Evolutionary conservation across 2,888 invertebrate species (phyloP), one percentile per base, ranked within the genome.

Genomic region (Acanthacorydalis orientalis): DNA sequence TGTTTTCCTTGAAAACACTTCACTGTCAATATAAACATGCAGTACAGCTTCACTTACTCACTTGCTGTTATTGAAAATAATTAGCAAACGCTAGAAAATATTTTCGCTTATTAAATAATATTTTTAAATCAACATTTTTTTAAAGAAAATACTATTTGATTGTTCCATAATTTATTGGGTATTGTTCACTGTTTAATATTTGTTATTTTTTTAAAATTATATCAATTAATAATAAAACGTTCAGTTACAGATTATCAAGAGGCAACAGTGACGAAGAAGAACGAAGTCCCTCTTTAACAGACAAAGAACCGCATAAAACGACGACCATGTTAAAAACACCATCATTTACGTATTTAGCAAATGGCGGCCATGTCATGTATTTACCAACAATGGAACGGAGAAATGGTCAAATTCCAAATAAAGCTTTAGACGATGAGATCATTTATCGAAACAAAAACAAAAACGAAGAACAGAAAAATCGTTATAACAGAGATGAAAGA

Each of bases 311-410:
- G 16, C 23, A 23, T 23, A 23, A 23, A 23, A 23, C 23, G 6
- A 23, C 23, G 23, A 35, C 37, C 1, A 47, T 47, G 47, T 35
- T 47, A 23, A 47, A 47, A 37, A 32, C 47, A 66, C 67, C 2
- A 37, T 47, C 47, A 34, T 68, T 73, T 49, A 70, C 77, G 2
- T 78, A 77, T 60, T 60, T 80, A 49, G 75, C 77, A 2, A 74
- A 75, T 56, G 77, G 78, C 0, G 80, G 80, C 1, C 80, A 84
- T 61, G 77, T 87, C 31, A 87, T 89, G 80, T 89, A 89, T 64
- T 69, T 88, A 46, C 47, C 47, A 16, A 23, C 47, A 34, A 11
- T 35, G 9, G 47, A 47, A 42, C n/a, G 31, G 16, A 32, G 35
- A n/a, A 47, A 47, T 12, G 43, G 31, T 43, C 11, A 16, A 16